Conservation (phyloP, 2,797 vertebrate genomes). For the Knipowitschia caucasica region DNA sequence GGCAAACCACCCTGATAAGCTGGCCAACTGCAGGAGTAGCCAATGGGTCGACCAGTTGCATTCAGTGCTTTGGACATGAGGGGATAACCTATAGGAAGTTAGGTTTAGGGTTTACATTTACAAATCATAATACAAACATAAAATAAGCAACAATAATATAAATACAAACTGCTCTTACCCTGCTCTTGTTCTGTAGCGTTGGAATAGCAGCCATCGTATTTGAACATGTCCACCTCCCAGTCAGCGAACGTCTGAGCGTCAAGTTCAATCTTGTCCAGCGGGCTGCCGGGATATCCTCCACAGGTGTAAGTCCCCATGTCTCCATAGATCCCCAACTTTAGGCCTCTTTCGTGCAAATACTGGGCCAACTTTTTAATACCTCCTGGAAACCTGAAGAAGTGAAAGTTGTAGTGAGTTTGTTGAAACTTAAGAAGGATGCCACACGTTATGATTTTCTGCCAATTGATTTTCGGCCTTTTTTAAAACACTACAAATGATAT, state of each 20-base stretch:
- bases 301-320: constrained; percentile 89
- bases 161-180: constrained; percentile 43
- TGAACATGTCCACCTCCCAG: constrained; percentile 94
- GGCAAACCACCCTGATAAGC: constrained; percentile 89
- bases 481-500: neutral
- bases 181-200: constrained; percentile 62
- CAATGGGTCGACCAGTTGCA: constrained; percentile 83
- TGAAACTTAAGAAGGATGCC: no score
- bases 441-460: no score
- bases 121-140: constrained; percentile 3
- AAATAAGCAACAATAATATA: neutral
- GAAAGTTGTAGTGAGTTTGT: neutral
- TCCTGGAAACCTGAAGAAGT: constrained; percentile 77
- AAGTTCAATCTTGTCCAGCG: constrained; percentile 73
- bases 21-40: constrained; percentile 92
- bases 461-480: no score
- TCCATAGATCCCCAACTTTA: constrained; percentile 90
- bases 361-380: constrained; percentile 84
- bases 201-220: constrained; percentile 91
- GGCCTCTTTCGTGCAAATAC: constrained; percentile 86
- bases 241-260: constrained; percentile 88
- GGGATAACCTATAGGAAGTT: constrained; percentile 82
- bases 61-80: constrained; percentile 87
- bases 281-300: constrained; percentile 85
- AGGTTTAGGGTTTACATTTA: no score